Evolutionary conservation across 2,113 vertebrate species (phyloP).

Genomic region (Limnothrissa miodon): DNA sequence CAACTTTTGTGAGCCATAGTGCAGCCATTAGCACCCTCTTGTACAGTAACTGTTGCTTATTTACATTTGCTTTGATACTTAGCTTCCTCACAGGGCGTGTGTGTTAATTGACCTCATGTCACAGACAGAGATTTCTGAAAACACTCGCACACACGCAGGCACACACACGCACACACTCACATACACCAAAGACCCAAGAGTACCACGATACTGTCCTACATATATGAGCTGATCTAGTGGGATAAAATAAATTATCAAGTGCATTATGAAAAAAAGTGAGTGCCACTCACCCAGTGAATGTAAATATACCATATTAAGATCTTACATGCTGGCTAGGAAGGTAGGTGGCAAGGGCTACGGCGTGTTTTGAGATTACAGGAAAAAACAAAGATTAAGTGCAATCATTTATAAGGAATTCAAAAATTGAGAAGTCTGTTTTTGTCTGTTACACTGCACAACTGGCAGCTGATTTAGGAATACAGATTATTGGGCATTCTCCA

Average conservation of each 20-base stretch:
- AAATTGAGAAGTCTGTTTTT: neutral
- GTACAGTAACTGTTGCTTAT: neutral
- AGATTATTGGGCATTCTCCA: neutral
- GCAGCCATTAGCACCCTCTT: neutral
- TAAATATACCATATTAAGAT: neutral
- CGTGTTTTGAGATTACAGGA: neutral
- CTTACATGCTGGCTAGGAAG: neutral
- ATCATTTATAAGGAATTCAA: neutral
- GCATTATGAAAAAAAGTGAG: neutral
- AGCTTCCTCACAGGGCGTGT: neutral
- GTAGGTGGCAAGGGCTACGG: neutral
- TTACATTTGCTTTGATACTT: neutral
- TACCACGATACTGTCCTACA: neutral
- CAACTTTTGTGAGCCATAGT: neutral
- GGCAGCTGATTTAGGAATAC: neutral
- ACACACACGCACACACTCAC: neutral
- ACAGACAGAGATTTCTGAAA: neutral
- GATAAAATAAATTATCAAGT: conserved; percentile 14
- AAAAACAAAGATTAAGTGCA: neutral
- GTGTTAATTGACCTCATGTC: neutral
- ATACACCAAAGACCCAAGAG: neutral
- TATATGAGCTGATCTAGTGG: neutral
- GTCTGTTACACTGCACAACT: neutral
- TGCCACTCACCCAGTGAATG: neutral
- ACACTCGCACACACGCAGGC: neutral